A percentile compares a stretch with the other conserved stretches of the same genome.
These are phyloP conservation scores for Delichon dasypus DNA, from an alignment of 2,797 vertebrate species.

Conservation along the genomic window DNA sequence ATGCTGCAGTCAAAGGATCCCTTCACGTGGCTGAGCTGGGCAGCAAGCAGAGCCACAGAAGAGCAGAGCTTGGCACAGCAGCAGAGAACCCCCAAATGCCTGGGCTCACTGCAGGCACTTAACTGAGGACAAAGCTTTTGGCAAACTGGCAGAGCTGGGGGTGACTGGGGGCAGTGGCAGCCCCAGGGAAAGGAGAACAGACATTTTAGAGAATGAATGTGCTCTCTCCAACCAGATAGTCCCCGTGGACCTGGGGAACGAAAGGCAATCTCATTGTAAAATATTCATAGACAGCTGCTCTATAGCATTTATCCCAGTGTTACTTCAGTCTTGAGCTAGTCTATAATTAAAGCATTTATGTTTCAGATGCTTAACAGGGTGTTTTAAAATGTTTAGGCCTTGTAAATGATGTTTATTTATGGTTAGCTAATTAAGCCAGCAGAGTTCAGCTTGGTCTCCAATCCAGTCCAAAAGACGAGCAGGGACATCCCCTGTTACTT, in stretches of 20 bases:
- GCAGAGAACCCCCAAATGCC: neutral
- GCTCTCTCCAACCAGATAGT: neutral
- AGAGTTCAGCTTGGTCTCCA: constrained; percentile 35
- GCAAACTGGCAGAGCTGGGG: neutral
- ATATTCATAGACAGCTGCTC: constrained; percentile 74
- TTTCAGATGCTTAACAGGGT: constrained; percentile 71
- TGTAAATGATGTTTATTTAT: constrained; percentile 74
- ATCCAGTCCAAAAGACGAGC: neutral
- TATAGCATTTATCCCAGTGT: constrained; percentile 62
- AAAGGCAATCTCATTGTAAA: constrained; percentile 59
- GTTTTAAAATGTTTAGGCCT: constrained; percentile 71
- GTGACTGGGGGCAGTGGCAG: neutral
- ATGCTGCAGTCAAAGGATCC: neutral
- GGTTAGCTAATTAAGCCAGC: constrained; percentile 62
- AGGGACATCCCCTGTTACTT: neutral
- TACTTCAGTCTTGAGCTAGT: constrained; percentile 66
- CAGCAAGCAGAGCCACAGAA: neutral
- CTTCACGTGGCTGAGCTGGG: neutral
- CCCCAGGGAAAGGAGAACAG: neutral
- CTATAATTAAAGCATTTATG: constrained; percentile 74
- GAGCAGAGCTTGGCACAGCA: neutral
- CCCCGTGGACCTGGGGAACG: neutral
- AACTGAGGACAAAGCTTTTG: neutral
- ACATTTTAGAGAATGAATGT: neutral
- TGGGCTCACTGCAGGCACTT: neutral